Percentiles rank a stretch among this genome's conserved stretches.
Conservation (phyloP, 2,113 vertebrate species). For the Menidia beryllina region DNA sequence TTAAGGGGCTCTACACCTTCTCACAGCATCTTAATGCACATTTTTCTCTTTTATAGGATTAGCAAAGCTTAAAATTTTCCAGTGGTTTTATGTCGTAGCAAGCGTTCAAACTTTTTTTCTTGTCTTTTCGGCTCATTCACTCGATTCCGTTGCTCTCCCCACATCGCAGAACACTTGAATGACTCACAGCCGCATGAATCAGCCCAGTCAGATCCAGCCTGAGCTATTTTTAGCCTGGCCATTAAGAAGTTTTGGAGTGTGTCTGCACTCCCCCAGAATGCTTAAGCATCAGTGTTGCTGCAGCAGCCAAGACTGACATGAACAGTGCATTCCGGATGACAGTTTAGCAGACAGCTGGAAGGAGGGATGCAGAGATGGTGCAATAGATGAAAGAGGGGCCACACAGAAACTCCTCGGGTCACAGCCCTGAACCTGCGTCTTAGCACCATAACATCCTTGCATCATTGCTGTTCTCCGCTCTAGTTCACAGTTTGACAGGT, state of each 20-base stretch:
- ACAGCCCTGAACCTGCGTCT: background rate
- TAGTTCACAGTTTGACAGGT: constrained; percentile 7
- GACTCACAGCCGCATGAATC: constrained; percentile 81
- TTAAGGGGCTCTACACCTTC: background rate
- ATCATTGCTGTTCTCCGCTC: background rate
- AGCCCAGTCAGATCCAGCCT: constrained; percentile 72
- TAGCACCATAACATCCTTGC: constrained; percentile 5
- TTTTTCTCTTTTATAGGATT: constrained; percentile 33
- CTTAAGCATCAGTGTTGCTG: constrained; percentile 74
- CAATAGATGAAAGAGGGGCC: constrained; percentile 31
- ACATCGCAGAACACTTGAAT: constrained; percentile 70
- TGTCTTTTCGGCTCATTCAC: constrained; percentile 42
- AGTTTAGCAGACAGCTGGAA: constrained; percentile 6
- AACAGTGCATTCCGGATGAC: constrained; percentile 36
- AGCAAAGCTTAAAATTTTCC: constrained; percentile 32
- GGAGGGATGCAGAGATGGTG: constrained; percentile 20
- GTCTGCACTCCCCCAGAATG: constrained; percentile 77
- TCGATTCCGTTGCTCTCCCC: constrained; percentile 55
- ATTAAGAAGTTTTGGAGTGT: constrained; percentile 82
- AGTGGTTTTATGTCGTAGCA: constrained; percentile 42
- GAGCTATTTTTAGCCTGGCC: constrained; percentile 79
- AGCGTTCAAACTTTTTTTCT: constrained; percentile 56
- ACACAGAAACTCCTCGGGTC: constrained; percentile 11
- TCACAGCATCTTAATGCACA: background rate
- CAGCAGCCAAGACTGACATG: constrained; percentile 64